Base-by-base conservation (phyloP, 1,140 invertebrate genomes). In the Wiebesia pumilae region DNA sequence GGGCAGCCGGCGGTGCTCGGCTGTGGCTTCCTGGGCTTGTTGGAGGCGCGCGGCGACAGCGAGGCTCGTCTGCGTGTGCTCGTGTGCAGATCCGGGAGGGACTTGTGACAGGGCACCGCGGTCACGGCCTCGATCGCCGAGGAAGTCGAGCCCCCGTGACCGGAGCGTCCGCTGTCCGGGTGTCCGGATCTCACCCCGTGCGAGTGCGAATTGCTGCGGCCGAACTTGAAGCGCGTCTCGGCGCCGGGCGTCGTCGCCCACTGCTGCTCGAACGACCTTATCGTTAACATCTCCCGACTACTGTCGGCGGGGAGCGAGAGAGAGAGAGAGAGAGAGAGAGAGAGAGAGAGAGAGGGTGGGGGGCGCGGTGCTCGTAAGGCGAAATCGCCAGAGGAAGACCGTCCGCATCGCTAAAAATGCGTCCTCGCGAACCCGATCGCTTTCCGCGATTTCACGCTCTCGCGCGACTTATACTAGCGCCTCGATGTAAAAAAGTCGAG, bases 1-100 rank as follows among this genome's bases (percentile, higher is more conserved):
- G 92, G 92, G 88, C 92, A 93, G 89, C 92, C 92, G 84, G 75
- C 89, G 27, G 75, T 89, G 27, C 16, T 40, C 24, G 10, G 58
- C n/a, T 67, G 33, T 77, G 62, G 47, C 35, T 87, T 91, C 84
- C 92, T 92, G 84, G 91, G 90, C 87, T 93, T 93, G 40, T 90
- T 91, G n/a, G 93, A 93, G 27, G 93, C 90, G 71, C 92, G 89
- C 24, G 94, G 94, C 43, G 93, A 94, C 35, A 94, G 90, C 27
- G 95, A 95, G 43, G 95, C 93, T 43, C 95, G 92, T 19, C 95
- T 92, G 88, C 94, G 93, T 35, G 95, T 95, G 88, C 96, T 96
- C 19, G 96, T 96, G 88, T 96, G 97, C 51, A 98, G 93, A 93
- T 98, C 97, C 0, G 97, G 97, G 88, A 98, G 93, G 35, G 97